Percentiles rank a stretch among this genome's conserved stretches.
These are phyloP conservation scores for Helicoverpa zea DNA, from an alignment of 1,140 invertebrate species.

Conservation along the genomic window DNA sequence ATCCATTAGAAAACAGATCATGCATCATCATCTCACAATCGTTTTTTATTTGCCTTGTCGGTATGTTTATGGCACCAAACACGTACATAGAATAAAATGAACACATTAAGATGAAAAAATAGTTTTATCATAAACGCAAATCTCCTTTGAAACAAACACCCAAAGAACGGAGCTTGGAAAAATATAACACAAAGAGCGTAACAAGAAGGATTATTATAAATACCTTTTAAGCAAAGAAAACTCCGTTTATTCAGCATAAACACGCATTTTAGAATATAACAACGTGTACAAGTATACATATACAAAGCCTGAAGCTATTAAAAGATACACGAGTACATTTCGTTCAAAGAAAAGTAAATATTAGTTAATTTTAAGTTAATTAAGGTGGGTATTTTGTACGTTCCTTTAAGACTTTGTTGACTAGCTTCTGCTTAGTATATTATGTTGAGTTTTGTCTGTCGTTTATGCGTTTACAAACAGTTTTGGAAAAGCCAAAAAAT, in stretches of 20 bases:
- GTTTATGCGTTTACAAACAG: too few relatives aligned
- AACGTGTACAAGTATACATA: too few relatives aligned
- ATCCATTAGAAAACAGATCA: too few relatives aligned
- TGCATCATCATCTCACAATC: too few relatives aligned
- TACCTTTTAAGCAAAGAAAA: slow-evolving; percentile 23
- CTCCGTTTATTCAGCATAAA: not conserved
- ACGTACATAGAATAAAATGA: not conserved
- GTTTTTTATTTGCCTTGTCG: too few relatives aligned
- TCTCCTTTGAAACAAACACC: slow-evolving; percentile 17
- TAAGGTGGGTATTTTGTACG: not conserved
- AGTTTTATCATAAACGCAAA: not conserved
- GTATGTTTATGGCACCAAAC: not conserved
- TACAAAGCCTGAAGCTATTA: slow-evolving; percentile 1
- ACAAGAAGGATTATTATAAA: slow-evolving; percentile 34
- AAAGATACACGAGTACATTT: slow-evolving; percentile 11
- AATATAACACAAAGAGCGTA: not conserved
- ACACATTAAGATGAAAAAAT: not conserved
- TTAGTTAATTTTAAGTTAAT: slow-evolving; percentile 25
- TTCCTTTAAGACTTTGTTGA: not conserved
- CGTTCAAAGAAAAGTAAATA: slow-evolving; percentile 18
- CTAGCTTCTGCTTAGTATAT: not conserved
- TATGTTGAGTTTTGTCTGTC: not conserved
- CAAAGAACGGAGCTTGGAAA: not conserved
- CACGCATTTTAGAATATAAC: not conserved
- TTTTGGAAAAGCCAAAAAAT: too few relatives aligned